Evolutionary conservation across 1,140 invertebrate genomes (phyloP).

Genomic region (Drosophila cardini): DNA sequence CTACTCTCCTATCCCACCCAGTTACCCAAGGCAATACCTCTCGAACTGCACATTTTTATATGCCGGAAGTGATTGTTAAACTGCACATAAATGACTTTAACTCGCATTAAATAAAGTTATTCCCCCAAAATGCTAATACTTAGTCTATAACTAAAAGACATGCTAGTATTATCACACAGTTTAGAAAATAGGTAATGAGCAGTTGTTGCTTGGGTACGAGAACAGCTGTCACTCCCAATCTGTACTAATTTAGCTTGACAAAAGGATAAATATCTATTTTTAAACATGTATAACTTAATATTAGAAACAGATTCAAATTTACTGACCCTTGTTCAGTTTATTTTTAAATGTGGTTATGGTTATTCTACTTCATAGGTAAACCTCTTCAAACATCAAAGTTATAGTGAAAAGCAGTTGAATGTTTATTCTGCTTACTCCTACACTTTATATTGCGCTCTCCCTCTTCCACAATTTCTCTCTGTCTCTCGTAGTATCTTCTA

Average conservation of each 20-base stretch:
- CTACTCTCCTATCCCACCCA: too few relatives aligned
- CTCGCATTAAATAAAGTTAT: slow-evolving; percentile 8
- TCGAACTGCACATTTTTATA: slow-evolving; percentile 41
- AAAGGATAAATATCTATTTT: too few relatives aligned
- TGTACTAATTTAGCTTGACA: too few relatives aligned
- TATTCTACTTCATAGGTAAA: slow-evolving; percentile 1
- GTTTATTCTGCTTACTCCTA: not conserved
- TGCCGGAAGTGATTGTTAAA: slow-evolving; percentile 44
- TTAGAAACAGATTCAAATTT: too few relatives aligned
- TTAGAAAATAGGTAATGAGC: not conserved
- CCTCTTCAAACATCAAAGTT: not conserved
- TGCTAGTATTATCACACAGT: not conserved
- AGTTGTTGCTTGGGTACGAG: too few relatives aligned
- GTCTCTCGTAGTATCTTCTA: not conserved
- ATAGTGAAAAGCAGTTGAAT: not conserved
- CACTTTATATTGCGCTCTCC: slow-evolving; percentile 7
- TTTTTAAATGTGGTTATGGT: too few relatives aligned
- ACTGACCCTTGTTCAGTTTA: too few relatives aligned
- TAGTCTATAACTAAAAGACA: not conserved
- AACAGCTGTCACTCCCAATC: too few relatives aligned
- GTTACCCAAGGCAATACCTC: slow-evolving; percentile 20
- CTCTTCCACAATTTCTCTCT: slow-evolving; percentile 2
- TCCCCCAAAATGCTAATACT: not conserved
- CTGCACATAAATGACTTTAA: slow-evolving; percentile 27
- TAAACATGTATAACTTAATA: too few relatives aligned